Conservation (phyloP, 2,888 invertebrate species). For the Dynastes hyllus region DNA sequence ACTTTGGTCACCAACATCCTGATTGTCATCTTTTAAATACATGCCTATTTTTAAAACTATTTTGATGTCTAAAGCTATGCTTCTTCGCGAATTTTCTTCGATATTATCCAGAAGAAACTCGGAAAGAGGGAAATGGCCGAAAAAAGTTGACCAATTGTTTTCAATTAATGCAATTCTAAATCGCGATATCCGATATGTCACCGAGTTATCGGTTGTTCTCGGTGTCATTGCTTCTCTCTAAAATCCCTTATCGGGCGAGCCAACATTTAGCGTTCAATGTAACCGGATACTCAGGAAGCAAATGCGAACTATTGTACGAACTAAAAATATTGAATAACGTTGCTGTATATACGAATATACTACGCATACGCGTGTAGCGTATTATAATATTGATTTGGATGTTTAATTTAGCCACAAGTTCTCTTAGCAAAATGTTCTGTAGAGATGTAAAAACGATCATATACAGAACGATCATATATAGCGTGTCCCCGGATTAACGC, state of each 20-base stretch:
- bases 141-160: background rate
- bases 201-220: background rate
- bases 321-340: slow-evolving; percentile 26
- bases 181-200: background rate
- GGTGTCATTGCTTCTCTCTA: slow-evolving; percentile 15
- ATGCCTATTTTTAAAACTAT: too few species aligned
- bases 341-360: background rate
- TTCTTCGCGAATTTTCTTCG: background rate
- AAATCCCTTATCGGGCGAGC: slow-evolving; percentile 16
- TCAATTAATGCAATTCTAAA: background rate
- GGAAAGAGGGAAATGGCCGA: background rate
- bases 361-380: background rate
- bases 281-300: slow-evolving; percentile 41
- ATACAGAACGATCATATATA: too few species aligned
- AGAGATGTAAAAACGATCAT: too few species aligned
- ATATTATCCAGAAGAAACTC: background rate
- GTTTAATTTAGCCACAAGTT: background rate
- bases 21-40: too few species aligned
- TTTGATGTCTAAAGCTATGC: too few species aligned
- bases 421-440: too few species aligned
- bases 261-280: slow-evolving; percentile 20
- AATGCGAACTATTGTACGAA: slow-evolving; percentile 33
- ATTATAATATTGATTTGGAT: background rate
- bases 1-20: too few species aligned
- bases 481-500: too few species aligned